phyloP scores from a whole-genome alignment of 2,113 vertebrate species.

The Syngnathus scovelli region DNA sequence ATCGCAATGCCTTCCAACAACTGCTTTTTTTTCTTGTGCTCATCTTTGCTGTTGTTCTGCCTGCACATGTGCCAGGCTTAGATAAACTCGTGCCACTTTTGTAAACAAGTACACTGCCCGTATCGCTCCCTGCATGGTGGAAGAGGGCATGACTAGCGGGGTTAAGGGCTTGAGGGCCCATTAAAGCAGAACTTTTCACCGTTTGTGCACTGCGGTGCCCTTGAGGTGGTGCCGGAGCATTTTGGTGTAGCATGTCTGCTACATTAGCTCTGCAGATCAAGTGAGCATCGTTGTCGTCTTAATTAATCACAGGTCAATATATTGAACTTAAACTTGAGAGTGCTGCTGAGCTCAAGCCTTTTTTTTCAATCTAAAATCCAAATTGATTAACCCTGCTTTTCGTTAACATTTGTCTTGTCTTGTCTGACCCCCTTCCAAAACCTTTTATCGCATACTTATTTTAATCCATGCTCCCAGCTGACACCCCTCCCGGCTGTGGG shows the following conservation, averaged over 20 bases:
- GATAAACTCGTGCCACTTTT: conserved; percentile 47
- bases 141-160: conserved; percentile 36
- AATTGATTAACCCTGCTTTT: conserved; percentile 16
- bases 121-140: conserved; percentile 19
- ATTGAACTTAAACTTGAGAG: conserved; percentile 30
- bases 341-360: background rate
- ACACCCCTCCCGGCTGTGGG: conserved; percentile 4
- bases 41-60: conserved; percentile 40
- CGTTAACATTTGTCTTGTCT: background rate
- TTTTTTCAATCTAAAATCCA: conserved; percentile 5
- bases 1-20: background rate
- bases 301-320: conserved; percentile 39
- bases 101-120: conserved; percentile 17
- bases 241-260: conserved; percentile 31
- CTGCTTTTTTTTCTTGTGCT: conserved; percentile 25
- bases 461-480: background rate
- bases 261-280: conserved; percentile 14
- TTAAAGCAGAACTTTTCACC: conserved; percentile 47
- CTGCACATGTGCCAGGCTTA: conserved; percentile 32
- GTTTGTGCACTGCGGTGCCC: conserved; percentile 24
- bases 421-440: background rate
- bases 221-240: conserved; percentile 23
- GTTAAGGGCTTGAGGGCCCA: conserved; percentile 35
- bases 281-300: conserved; percentile 15
- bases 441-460: background rate